phyloP scores from a whole-genome alignment of 1,140 invertebrate genomes.

The Pomacea maculata region DNA sequence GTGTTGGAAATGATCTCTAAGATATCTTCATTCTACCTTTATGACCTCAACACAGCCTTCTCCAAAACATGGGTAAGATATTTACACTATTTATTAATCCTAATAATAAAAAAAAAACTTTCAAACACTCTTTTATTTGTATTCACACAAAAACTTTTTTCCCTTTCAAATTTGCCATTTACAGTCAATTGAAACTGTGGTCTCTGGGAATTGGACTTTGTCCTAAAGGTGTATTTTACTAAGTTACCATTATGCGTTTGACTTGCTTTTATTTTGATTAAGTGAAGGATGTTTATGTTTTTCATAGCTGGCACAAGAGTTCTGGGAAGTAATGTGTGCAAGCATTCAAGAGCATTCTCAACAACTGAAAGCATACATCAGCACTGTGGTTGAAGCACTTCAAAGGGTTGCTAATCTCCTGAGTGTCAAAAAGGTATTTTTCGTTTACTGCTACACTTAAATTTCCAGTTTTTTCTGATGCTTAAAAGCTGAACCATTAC shows the following conservation, averaged over 20 bases:
- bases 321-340: constrained; percentile 49
- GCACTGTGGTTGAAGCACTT: constrained; percentile 56
- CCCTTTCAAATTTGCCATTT: not conserved
- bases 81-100: constrained; percentile 3
- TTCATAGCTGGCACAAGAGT: constrained; percentile 54
- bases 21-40: constrained; percentile 61
- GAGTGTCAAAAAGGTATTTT: constrained; percentile 56
- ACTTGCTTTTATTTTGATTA: not conserved
- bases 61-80: constrained; percentile 59
- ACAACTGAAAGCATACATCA: constrained; percentile 51
- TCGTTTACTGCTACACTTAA: not conserved
- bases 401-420: constrained; percentile 57
- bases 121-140: not conserved
- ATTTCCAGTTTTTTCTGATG: not conserved
- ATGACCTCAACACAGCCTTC: constrained; percentile 61
- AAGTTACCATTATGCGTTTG: not conserved
- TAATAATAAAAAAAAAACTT: not conserved
- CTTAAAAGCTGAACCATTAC: not conserved
- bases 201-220: no score
- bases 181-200: not conserved
- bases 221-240: not conserved
- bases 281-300: not conserved
- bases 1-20: constrained; percentile 51
- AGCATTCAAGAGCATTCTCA: constrained; percentile 46
- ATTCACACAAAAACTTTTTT: not conserved